phyloP scores from a whole-genome alignment of 1,140 invertebrate species.

The Hylaeus volcanicus region DNA sequence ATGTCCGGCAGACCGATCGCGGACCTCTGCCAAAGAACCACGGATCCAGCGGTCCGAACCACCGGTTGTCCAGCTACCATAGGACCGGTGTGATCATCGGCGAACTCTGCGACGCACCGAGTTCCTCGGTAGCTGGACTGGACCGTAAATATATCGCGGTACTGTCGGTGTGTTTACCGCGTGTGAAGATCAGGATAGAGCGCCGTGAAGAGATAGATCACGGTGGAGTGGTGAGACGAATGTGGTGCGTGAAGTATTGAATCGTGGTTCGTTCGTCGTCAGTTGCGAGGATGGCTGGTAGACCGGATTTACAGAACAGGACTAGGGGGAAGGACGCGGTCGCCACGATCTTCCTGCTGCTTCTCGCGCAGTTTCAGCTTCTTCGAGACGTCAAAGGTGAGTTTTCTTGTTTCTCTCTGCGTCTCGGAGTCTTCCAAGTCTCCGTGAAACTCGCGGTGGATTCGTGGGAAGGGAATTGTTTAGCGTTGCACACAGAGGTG shows the following conservation, averaged over 20 bases:
- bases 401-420: neutral
- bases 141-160: neutral
- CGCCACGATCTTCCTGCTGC: slow-evolving; percentile 20
- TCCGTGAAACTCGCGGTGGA: neutral
- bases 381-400: slow-evolving; percentile 43
- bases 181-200: slow-evolving; percentile 31
- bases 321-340: slow-evolving; percentile 19
- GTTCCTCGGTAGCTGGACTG: too few species aligned
- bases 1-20: slow-evolving; percentile 3
- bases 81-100: neutral
- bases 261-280: slow-evolving; percentile 17
- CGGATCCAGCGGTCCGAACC: neutral
- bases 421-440: too few species aligned
- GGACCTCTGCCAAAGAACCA: neutral
- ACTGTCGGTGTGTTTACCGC: slow-evolving; percentile 22
- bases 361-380: slow-evolving; percentile 19
- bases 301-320: slow-evolving; percentile 29
- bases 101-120: neutral
- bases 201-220: slow-evolving; percentile 21
- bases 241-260: slow-evolving; percentile 56
- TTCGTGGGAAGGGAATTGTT: neutral
- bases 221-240: slow-evolving; percentile 47
- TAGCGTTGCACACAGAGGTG: neutral
- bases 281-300: slow-evolving; percentile 35
- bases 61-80: neutral